phyloP scores from a whole-genome alignment of 2,888 invertebrate species.

The Atherix ibis region DNA sequence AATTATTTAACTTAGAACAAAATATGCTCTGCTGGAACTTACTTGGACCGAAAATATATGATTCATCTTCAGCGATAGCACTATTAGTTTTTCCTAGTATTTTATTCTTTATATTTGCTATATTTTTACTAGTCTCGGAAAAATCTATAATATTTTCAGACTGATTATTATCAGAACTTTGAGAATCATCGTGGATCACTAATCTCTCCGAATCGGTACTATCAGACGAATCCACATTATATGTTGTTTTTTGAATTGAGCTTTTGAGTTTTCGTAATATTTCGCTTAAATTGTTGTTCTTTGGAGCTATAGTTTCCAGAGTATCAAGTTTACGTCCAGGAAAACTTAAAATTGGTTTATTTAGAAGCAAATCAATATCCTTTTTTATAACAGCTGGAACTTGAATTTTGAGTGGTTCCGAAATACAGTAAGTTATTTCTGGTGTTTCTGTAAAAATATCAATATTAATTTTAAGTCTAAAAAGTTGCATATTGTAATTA shows the following conservation, averaged over 20 bases:
- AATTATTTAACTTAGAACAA: conserved; percentile 17
- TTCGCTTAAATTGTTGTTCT: conserved; percentile 44
- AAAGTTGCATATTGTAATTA: too few species aligned
- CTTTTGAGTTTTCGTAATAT: conserved; percentile 43
- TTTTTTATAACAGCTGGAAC: conserved; percentile 14
- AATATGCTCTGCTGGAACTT: conserved; percentile 10
- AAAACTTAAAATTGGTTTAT: conserved; percentile 20
- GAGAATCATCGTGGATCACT: conserved; percentile 37
- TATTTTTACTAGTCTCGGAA: not conserved
- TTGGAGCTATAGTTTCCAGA: conserved; percentile 29
- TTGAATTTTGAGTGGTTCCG: conserved; percentile 24
- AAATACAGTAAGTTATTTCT: conserved; percentile 3
- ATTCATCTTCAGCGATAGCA: not conserved
- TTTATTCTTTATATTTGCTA: not conserved
- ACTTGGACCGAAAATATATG: not conserved
- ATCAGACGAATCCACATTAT: conserved; percentile 40
- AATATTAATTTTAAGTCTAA: too few species aligned
- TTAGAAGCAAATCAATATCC: conserved; percentile 16
- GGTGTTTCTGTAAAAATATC: conserved; percentile 5
- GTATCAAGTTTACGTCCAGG: conserved; percentile 27
- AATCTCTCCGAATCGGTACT: conserved; percentile 48
- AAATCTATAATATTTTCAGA: not conserved
- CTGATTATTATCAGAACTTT: conserved; percentile 20
- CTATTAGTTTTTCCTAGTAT: not conserved
- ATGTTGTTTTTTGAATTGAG: conserved; percentile 19